Conservation (phyloP, 2,113 vertebrate species). For the Ameiurus melas region DNA sequence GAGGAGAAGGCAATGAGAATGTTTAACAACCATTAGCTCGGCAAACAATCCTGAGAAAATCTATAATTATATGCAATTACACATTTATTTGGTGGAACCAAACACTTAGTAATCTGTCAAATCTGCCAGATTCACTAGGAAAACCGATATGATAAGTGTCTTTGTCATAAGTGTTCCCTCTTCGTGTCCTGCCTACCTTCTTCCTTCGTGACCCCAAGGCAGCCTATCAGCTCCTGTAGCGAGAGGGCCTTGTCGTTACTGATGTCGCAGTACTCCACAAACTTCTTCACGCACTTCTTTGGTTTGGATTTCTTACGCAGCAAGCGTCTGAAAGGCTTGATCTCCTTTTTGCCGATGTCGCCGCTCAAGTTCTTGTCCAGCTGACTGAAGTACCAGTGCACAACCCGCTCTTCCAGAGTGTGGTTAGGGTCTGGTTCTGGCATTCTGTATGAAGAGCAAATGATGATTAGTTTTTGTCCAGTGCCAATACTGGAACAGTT, state of each 20-base stretch:
- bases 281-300: slow-evolving; percentile 95
- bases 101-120: not conserved
- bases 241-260: slow-evolving; percentile 90
- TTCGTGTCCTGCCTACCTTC: slow-evolving; percentile 69
- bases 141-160: not conserved
- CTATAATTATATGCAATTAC: not conserved
- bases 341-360: slow-evolving; percentile 95
- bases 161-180: too few species aligned
- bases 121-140: not conserved
- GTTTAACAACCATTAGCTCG: slow-evolving; percentile 35
- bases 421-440: slow-evolving; percentile 93
- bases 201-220: slow-evolving; percentile 87
- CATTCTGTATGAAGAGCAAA: slow-evolving; percentile 70
- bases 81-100: slow-evolving; percentile 4
- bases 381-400: slow-evolving; percentile 95
- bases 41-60: slow-evolving; percentile 34
- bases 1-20: slow-evolving; percentile 46
- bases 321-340: slow-evolving; percentile 94
- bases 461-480: not conserved
- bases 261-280: slow-evolving; percentile 94
- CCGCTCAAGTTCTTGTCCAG: slow-evolving; percentile 92
- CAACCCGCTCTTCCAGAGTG: slow-evolving; percentile 93
- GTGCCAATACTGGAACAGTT: not conserved
- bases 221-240: slow-evolving; percentile 91
- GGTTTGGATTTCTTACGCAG: slow-evolving; percentile 96